Evolutionary conservation across 2,888 invertebrate genomes (phyloP), one percentile per base, ranked within the genome.

Genomic region (Arrhopalites spinosus): DNA sequence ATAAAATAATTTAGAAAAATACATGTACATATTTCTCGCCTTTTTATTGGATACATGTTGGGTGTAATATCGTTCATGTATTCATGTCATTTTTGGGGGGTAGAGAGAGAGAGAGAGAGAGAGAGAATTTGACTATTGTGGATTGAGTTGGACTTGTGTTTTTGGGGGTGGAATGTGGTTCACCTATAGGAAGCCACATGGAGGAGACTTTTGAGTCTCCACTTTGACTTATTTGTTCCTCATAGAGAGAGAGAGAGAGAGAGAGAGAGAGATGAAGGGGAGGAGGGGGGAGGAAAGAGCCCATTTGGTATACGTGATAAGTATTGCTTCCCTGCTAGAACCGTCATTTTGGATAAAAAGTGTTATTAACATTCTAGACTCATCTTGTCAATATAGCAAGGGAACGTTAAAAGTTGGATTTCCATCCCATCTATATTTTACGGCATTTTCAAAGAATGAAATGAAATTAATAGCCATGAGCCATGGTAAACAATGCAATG

Each of bases 381-480:
- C 79, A 78, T 80, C 79, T 78, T 80, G 79, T 80, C 79, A 80
- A 80, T 79, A 79, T 78, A 76, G 76, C 75, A 59, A 75, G 76
- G 53, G 77, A 75, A 78, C 75, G 80, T 77, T 76, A 80, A 80
- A 80, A 80, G 77, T 77, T 64, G 80, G 80, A 81, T 80, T 79
- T 78, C 78, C 79, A 81, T 80, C 76, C 78, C 81, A 81, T 79
- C 79, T 81, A 80, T 80, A 79, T 81, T 81, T 81, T 79, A 81
- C 77, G 78, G 79, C 78, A 71, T 79, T 36, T 81, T 82, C 79
- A 81, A 81, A 83, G 81, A 83, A 82, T 81, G 80, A 80, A 81
- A 81, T 81, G 81, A 83, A 83, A 83, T 83, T 83, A 81, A 83
- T 83, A 81, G 81, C 83, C 83, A 78, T 76, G 77, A 83, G 83